Percentiles rank a stretch among this genome's conserved stretches.
Evolutionary conservation across 2,888 invertebrate genomes (phyloP).

Genomic region (Cordilura impudica): DNA sequence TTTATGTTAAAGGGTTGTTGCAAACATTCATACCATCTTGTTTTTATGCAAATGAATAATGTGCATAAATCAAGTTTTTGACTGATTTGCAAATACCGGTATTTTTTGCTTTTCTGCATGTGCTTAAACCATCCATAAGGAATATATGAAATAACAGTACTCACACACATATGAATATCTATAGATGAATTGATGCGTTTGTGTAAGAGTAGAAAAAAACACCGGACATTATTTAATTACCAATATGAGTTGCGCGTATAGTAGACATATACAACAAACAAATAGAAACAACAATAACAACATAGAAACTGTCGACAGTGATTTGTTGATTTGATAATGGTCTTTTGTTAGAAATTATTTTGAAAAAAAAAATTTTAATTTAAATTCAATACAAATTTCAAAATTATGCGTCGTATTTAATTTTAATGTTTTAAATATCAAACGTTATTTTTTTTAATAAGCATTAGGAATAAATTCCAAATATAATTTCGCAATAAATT

Average conservation of each 20-base stretch:
- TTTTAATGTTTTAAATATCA: too few relatives aligned
- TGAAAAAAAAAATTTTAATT: background rate
- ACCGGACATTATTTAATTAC: conserved; percentile 65
- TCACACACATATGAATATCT: background rate
- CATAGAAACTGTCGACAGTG: conserved; percentile 44
- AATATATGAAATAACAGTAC: background rate
- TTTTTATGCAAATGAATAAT: conserved; percentile 65
- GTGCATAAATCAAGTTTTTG: conserved; percentile 64
- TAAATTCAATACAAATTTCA: conserved; percentile 17
- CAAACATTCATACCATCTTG: conserved; percentile 10
- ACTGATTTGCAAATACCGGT: conserved; percentile 61
- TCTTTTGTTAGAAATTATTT: conserved; percentile 43
- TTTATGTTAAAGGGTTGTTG: conserved; percentile 45
- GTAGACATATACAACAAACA: conserved; percentile 52
- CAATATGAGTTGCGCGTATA: conserved; percentile 64
- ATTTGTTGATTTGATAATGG: conserved; percentile 62
- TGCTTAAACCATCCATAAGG: conserved; percentile 31
- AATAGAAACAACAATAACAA: conserved; percentile 29
- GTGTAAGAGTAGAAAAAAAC: background rate
- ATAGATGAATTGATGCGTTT: background rate
- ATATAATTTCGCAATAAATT: too few relatives aligned
- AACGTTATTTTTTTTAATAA: too few relatives aligned
- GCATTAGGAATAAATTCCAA: too few relatives aligned
- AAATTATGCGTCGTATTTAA: background rate
- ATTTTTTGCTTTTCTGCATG: conserved; percentile 32